phyloP scores from a whole-genome alignment of 2,797 vertebrate species.

The Mormyrops attenuatus region DNA sequence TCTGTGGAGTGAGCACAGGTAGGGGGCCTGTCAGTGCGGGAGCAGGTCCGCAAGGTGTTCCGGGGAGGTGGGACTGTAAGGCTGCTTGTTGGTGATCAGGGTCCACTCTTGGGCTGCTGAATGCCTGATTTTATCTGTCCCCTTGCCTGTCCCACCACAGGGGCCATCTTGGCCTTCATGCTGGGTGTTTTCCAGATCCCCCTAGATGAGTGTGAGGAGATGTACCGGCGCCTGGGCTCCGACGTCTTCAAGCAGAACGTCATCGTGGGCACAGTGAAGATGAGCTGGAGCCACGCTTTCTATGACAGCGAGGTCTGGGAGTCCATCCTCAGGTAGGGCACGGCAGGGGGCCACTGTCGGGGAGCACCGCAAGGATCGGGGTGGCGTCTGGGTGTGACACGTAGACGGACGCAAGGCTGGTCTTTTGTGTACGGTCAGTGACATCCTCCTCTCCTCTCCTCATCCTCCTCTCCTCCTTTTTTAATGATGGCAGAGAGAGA shows the following conservation, averaged over 20 bases:
- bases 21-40: slow-evolving; percentile 26
- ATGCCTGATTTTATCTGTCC: not conserved
- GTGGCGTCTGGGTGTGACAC: not conserved
- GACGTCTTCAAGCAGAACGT: slow-evolving; percentile 95
- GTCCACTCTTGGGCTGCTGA: not conserved
- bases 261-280: slow-evolving; percentile 91
- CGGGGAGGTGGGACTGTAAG: not conserved
- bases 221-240: slow-evolving; percentile 86
- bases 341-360: slow-evolving; percentile 41
- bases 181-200: slow-evolving; percentile 86
- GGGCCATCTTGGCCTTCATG: slow-evolving; percentile 93
- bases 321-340: slow-evolving; percentile 80
- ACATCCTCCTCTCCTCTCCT: not conserved
- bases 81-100: not conserved
- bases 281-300: slow-evolving; percentile 96
- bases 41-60: not conserved
- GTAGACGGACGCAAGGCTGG: not conserved
- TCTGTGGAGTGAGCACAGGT: slow-evolving; percentile 98
- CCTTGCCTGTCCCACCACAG: slow-evolving; percentile 47
- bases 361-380: too few relatives aligned
- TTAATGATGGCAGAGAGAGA: slow-evolving; percentile 70
- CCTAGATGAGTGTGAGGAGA: slow-evolving; percentile 83
- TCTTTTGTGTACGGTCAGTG: too few relatives aligned
- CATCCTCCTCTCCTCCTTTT: not conserved
- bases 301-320: slow-evolving; percentile 94